These are phyloP conservation scores for Hirtodrosophila alboralis DNA, from an alignment of 2,888 invertebrate species.

Conservation along the genomic window DNA sequence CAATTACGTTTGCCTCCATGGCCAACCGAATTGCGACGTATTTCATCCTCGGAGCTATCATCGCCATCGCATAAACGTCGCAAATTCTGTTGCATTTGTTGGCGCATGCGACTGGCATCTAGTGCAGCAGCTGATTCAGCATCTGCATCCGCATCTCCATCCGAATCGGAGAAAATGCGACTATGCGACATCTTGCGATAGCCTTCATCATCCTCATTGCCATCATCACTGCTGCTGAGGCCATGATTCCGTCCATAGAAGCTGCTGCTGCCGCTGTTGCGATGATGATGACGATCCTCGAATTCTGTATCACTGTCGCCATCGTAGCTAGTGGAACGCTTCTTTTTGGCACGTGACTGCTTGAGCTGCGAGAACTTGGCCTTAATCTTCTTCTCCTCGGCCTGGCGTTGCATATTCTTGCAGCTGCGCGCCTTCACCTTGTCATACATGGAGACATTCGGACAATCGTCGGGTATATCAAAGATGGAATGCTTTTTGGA, in stretches of 20 bases:
- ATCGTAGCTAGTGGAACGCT: conserved; percentile 94
- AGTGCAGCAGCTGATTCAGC: conserved; percentile 15
- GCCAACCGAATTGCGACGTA: conserved; percentile 81
- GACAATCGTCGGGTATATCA: conserved; percentile 92
- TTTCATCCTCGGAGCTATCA: conserved; percentile 81
- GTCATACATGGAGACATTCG: conserved; percentile 98
- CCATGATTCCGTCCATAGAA: conserved; percentile 66
- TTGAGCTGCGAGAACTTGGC: conserved; percentile 95
- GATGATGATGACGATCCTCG: conserved; percentile 81
- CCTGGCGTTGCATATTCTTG: conserved; percentile 96
- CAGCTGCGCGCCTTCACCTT: conserved; percentile 97
- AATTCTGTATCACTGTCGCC: conserved; percentile 91
- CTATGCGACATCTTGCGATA: conserved; percentile 55
- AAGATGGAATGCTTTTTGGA: conserved; percentile 94
- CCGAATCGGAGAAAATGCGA: conserved; percentile 84
- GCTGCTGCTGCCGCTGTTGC: conserved; percentile 71
- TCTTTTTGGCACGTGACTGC: conserved; percentile 94
- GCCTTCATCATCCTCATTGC: conserved; percentile 82
- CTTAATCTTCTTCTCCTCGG: conserved; percentile 95
- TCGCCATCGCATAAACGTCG: conserved; percentile 84
- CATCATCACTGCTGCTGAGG: conserved; percentile 82
- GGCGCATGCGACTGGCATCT: conserved; percentile 57
- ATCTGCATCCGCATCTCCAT: conserved; percentile 53
- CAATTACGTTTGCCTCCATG: conserved; percentile 87
- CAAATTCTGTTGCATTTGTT: conserved; percentile 85